Evolutionary conservation across 2,113 vertebrate species (phyloP), one percentile per base, ranked within the genome.

Genomic region (Beaufortia kweichowensis): DNA sequence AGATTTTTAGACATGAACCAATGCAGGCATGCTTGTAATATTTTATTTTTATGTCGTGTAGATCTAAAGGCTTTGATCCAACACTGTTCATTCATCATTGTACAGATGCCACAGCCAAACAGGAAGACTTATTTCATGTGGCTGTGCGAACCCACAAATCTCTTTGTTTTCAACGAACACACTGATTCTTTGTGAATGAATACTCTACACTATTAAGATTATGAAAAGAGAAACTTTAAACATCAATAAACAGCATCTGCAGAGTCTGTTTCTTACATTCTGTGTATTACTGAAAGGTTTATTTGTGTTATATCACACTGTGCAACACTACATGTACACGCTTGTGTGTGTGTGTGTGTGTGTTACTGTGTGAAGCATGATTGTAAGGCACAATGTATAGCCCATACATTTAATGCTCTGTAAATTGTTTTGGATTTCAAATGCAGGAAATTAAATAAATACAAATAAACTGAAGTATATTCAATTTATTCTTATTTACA

Each of bases 71-170:
- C 75, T 71, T 60, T 19, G 48, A 48, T 77, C 69, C 63, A 69
- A 35, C 63, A 23, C 48, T 78, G 70, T 80, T 68, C 69, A 80
- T 80, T 78, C 70, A 78, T 70, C 31, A 66, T 61, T n/a, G 11
- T 48, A 56, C 70, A 75, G 66, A 76, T 71, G 65, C 70, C 60
- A 71, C 43, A 31, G 57, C 48, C 72, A 56, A 46, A 74, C 23
- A 74, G 69, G 48, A 74, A 75, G 68, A 76, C 55, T 75, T 70
- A 33, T 80, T 80, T 82, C 77, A 74, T 76, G 65, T 62, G 46
- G 76, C 14, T 75, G 46, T 29, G 55, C 23, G 5, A 53, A 21
- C 12, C 29, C 35, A 64, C 14, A 60, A 68, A 72, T 72, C 61
- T 41, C 56, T 77, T 81, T 77, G 75, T 81, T 63, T 64, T 64